phyloP scores from a whole-genome alignment of 1,140 invertebrate genomes.

The Himalopsyche phryganea region DNA sequence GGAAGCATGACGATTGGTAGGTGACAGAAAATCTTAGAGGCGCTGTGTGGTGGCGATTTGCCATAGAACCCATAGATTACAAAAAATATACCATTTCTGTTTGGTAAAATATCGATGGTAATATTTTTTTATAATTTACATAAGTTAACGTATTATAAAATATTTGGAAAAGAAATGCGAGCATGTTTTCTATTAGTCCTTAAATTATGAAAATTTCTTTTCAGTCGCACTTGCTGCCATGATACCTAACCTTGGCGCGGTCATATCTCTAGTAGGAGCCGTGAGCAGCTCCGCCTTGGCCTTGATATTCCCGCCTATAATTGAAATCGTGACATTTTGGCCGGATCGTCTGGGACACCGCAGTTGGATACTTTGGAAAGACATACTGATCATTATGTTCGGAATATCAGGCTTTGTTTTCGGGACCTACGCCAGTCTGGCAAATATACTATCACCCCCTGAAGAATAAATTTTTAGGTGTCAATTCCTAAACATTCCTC shows the following conservation, averaged over 20 bases:
- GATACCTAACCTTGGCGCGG: conserved; percentile 82
- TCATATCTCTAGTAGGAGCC: conserved; percentile 89
- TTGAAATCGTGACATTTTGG: conserved; percentile 83
- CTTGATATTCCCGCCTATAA: conserved; percentile 85
- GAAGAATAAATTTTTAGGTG: background rate
- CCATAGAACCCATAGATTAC: too few species aligned
- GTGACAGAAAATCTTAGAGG: too few species aligned
- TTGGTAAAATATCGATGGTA: too few species aligned
- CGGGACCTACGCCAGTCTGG: conserved; percentile 74
- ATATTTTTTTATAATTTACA: too few species aligned
- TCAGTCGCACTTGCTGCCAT: conserved; percentile 77
- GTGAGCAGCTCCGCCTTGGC: conserved; percentile 85
- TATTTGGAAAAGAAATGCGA: too few species aligned
- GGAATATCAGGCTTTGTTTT: conserved; percentile 73
- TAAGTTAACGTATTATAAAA: too few species aligned
- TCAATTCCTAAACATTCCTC: too few species aligned
- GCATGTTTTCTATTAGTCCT: too few species aligned
- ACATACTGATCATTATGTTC: conserved; percentile 68
- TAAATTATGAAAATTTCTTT: conserved; percentile 37
- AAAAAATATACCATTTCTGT: too few species aligned
- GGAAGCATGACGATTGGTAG: too few species aligned
- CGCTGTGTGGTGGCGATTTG: too few species aligned
- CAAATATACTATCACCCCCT: conserved; percentile 53
- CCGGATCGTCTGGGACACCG: conserved; percentile 59
- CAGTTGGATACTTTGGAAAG: conserved; percentile 66